Evolutionary conservation across 2,113 vertebrate genomes (phyloP).

Genomic region (Coturnix japonica): DNA sequence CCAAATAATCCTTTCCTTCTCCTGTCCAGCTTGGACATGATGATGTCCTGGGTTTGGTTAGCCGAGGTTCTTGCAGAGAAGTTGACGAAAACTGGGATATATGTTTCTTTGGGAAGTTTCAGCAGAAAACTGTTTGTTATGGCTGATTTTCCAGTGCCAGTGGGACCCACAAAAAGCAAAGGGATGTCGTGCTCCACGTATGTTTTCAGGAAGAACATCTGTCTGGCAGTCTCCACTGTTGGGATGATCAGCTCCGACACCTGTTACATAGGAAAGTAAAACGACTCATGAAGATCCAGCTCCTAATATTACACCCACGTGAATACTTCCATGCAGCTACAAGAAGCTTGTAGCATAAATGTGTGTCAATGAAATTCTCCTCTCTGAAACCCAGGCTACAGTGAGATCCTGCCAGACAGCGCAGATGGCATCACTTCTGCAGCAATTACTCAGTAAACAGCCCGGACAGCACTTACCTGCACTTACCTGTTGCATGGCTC

Average conservation of each 20-base stretch:
- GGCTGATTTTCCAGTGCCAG: slow-evolving; percentile 93
- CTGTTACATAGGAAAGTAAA: slow-evolving; percentile 63
- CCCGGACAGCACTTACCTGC: background rate
- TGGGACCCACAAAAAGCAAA: slow-evolving; percentile 89
- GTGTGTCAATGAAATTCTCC: fast-evolving
- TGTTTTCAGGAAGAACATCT: slow-evolving; percentile 87
- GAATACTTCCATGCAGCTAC: background rate
- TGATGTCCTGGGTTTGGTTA: slow-evolving; percentile 91
- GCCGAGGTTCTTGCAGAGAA: slow-evolving; percentile 94
- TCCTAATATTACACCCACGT: background rate
- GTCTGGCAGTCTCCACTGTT: slow-evolving; percentile 91
- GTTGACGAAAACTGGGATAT: slow-evolving; percentile 87
- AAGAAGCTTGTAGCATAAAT: background rate
- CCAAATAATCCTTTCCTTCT: slow-evolving; percentile 89
- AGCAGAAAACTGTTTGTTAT: slow-evolving; percentile 91
- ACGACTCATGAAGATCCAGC: background rate
- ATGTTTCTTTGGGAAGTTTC: slow-evolving; percentile 84
- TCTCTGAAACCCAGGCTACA: background rate
- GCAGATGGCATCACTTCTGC: background rate
- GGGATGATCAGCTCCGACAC: slow-evolving; percentile 93
- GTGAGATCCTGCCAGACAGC: background rate
- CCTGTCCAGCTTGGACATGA: slow-evolving; percentile 92
- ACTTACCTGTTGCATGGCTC: background rate
- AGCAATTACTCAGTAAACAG: background rate
- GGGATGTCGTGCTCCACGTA: slow-evolving; percentile 86